Base-by-base conservation (phyloP, 2,797 vertebrate genomes). In the Myoxocephalus aenaeus region DNA sequence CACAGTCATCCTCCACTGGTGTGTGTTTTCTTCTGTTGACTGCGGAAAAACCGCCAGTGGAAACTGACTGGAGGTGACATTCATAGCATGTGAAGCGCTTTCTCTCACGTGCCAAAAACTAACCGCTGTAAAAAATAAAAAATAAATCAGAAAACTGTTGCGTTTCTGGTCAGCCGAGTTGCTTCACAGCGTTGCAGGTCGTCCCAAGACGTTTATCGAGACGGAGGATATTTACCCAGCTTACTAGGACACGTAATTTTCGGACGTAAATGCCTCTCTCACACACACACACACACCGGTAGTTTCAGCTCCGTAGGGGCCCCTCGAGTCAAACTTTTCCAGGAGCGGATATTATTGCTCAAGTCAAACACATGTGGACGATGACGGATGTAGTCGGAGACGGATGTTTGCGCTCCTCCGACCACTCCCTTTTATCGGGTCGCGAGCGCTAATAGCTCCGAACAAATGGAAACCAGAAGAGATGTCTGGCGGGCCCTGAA, bases 381-480 rank as follows among this genome's bases (percentile, higher is more conserved):
- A 82, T 90, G 92, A 91, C 70, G 58, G 90, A 92, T 92, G 89
- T 77, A 86, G 75, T 93, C 73, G 20, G 89, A 91, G 88, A 88
- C 82, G 87, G 90, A 94, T 92, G 89, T 93, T 94, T 93, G 91
- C 68, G 81, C 81, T 91, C 85, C 78, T 81, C 86, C 87, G 77
- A 82, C 84, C 90, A 86, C 90, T 92, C 92, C 91, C 87, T 92
- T 92, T 54, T 91, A 93, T 94, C 92, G 88, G 93, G 87, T 81
- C 92, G 83, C 79, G 85, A 81, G 72, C 73, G 58, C 87, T 90
- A 92, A 93, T 93, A 89, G 85, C 86, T 85, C 90, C 12, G 5
- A 83, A 86, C 89, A 95, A 94, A 95, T 94, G 83, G 82, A 92
- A 94, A 94, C 90, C 94, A 94, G 92, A 89, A 94, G 92, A 89